Conservation (phyloP, 2,797 vertebrate genomes). For the Anableps anableps region DNA sequence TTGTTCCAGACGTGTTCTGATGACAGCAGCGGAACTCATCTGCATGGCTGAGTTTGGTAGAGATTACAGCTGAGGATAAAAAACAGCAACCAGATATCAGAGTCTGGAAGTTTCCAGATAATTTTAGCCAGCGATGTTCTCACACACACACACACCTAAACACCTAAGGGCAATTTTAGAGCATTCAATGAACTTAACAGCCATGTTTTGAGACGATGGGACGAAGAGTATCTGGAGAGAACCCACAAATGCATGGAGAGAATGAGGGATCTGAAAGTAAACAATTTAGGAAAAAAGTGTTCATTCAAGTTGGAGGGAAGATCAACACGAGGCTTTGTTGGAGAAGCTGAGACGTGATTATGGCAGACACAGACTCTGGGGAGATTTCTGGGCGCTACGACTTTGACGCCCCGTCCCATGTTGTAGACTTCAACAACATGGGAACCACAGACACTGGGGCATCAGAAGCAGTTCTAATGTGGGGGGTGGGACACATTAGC, state of each 20-base stretch:
- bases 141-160: too few species aligned
- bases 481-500: too few species aligned
- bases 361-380: too few species aligned
- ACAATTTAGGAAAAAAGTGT: background rate
- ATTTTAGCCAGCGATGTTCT: background rate
- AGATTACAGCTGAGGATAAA: background rate
- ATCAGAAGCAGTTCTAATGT: too few species aligned
- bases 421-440: too few species aligned
- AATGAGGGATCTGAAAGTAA: background rate
- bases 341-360: too few species aligned
- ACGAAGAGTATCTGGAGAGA: too few species aligned
- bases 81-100: background rate
- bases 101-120: background rate
- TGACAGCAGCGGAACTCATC: conserved; percentile 14
- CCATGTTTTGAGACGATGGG: background rate
- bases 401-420: too few species aligned
- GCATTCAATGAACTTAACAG: background rate
- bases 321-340: too few species aligned
- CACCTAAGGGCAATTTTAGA: background rate
- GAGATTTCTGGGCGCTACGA: too few species aligned
- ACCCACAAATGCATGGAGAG: too few species aligned
- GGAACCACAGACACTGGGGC: too few species aligned
- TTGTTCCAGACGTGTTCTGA: conserved; percentile 38
- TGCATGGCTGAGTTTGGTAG: background rate
- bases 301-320: background rate